These are phyloP conservation scores for Semicossyphus pulcher DNA, from an alignment of 2,113 vertebrate species.

Conservation along the genomic window DNA sequence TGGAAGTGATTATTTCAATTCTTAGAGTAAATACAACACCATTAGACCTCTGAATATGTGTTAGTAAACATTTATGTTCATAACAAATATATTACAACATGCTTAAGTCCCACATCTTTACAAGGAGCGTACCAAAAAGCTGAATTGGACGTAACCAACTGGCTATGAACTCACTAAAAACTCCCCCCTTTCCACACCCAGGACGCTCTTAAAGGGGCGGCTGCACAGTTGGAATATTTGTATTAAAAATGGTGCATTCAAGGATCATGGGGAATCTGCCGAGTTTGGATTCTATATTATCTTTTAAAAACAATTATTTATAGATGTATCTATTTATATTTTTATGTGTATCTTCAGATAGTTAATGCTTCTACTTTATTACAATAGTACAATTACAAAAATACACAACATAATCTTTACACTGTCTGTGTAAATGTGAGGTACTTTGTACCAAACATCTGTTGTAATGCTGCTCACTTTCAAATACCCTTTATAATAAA, in stretches of 20 bases:
- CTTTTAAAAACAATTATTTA: too few relatives aligned
- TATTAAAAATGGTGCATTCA: slow-evolving; percentile 24
- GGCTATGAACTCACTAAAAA: slow-evolving; percentile 6
- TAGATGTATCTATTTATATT: too few relatives aligned
- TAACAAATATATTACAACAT: too few relatives aligned
- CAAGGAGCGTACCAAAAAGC: background rate
- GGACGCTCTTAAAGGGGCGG: slow-evolving; percentile 76
- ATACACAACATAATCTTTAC: too few relatives aligned
- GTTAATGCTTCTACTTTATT: too few relatives aligned
- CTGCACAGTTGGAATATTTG: background rate
- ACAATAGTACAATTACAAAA: too few relatives aligned
- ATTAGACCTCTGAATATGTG: rapidly evolving
- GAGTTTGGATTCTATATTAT: background rate
- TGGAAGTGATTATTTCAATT: background rate
- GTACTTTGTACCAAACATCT: too few relatives aligned
- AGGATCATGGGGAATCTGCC: background rate
- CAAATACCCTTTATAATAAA: too few relatives aligned
- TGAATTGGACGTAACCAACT: slow-evolving; percentile 47
- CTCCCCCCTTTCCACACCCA: slow-evolving; percentile 72
- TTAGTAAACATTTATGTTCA: background rate
- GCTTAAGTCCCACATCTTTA: background rate
- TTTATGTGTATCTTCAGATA: too few relatives aligned
- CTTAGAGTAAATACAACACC: rapidly evolving
- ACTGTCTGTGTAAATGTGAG: too few relatives aligned
- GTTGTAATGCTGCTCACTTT: too few relatives aligned